Evolutionary conservation across 2,113 vertebrate genomes (phyloP).

Genomic region (Anarhynchus alexandrinus): DNA sequence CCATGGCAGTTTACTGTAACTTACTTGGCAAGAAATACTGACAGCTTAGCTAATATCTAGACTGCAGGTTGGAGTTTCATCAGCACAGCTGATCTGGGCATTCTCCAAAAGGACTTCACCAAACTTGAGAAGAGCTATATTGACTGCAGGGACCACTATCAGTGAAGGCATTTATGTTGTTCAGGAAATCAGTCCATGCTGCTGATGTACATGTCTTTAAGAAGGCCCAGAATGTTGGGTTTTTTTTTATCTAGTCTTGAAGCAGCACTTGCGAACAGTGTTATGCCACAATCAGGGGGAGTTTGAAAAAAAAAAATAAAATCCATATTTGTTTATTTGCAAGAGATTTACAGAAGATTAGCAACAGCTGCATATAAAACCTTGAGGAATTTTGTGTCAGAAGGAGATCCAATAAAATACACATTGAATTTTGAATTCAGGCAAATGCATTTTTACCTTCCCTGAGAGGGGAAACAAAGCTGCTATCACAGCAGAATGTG

Average conservation of each 20-base stretch:
- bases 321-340: background rate
- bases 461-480: background rate
- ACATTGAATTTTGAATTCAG: background rate
- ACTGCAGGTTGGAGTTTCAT: background rate
- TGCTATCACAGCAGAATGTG: background rate
- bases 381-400: background rate
- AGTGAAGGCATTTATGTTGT: background rate
- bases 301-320: background rate
- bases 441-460: background rate
- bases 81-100: background rate
- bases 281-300: background rate
- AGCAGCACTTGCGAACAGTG: background rate
- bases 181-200: background rate
- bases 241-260: background rate
- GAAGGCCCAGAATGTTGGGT: background rate
- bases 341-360: background rate
- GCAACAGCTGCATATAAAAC: background rate
- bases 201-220: background rate
- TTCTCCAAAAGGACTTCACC: background rate
- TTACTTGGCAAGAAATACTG: background rate
- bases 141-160: background rate
- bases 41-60: background rate
- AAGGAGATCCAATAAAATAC: background rate
- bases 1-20: background rate
- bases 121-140: background rate